phyloP scores from a whole-genome alignment of 2,113 vertebrate species.

The Pedetes capensis region DNA sequence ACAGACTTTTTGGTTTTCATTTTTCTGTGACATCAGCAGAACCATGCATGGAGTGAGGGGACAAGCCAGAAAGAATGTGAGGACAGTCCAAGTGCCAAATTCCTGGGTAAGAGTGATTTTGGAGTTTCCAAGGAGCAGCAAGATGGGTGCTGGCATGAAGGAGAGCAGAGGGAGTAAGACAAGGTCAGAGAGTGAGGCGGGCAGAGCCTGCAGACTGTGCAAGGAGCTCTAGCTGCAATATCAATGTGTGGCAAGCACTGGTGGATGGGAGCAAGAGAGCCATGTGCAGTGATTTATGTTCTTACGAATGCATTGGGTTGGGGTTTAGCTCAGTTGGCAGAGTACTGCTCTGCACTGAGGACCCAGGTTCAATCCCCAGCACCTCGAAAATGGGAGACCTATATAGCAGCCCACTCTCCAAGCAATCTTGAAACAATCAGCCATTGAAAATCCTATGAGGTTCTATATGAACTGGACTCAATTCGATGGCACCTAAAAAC shows the following conservation, averaged over 20 bases:
- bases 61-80: background rate
- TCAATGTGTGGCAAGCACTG: background rate
- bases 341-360: too few relatives aligned
- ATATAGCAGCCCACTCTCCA: too few relatives aligned
- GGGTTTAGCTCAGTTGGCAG: too few relatives aligned
- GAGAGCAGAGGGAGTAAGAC: background rate
- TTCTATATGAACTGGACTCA: too few relatives aligned
- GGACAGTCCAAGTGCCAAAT: background rate
- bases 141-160: background rate
- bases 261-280: background rate
- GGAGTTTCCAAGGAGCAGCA: background rate
- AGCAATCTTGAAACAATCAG: too few relatives aligned
- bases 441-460: too few relatives aligned
- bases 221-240: background rate
- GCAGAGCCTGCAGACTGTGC: accelerated
- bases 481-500: too few relatives aligned
- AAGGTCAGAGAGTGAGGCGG: background rate
- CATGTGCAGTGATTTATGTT: accelerated
- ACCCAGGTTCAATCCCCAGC: too few relatives aligned
- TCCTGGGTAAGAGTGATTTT: background rate
- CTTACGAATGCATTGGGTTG: background rate
- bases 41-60: background rate
- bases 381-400: too few relatives aligned
- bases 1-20: too few relatives aligned
- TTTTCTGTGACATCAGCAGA: too few relatives aligned